Base-by-base conservation (phyloP, 2,797 vertebrate species). In the Thalassophryne amazonica region DNA sequence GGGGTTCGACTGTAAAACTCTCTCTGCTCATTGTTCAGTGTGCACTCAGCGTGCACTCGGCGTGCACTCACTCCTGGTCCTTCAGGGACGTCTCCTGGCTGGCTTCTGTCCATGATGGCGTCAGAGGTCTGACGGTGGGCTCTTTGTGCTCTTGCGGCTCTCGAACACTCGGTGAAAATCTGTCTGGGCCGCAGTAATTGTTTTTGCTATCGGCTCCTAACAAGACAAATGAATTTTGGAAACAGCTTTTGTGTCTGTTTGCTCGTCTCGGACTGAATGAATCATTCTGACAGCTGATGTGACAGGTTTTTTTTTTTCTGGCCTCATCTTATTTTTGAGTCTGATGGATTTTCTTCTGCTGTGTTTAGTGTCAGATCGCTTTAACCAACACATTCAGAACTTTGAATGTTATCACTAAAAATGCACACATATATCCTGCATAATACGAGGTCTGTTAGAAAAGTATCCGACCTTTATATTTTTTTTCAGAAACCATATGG, bases 201-300 rank as follows among this genome's bases (percentile, higher is more conserved):
- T 74, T 75, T 78, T 65, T 58, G 30, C 57, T 70, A 71, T 81
- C 76, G 73, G 60, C 57, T 17, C 47, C 55, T 54, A 61, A 63
- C 66, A 73, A 78, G 69, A 62, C 59, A 61, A 79, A 67, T 65
- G 58, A 82, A 73, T 77, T 65, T 78, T 47, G 40, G 48, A 70
- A 69, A 64, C 33, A 20, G 54, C 51, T 56, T 63, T 58, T 69
- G 49, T 68, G 41, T 52, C 18, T 58, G 62, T 35, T 32, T 45
- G 20, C 14, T 55, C 33, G 31, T 16, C 32, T 28, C 29, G 11
- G 11, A 12, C n/a, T n/a, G n/a, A n/a, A 28, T n/a, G n/a, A n/a
- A 28, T n/a, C 28, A 45, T 55, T 39, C 38, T 27, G 51, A 57
- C 60, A 52, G 42, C 50, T 40, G 61, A 60, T 53, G 56, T 63